Evolutionary conservation across 2,888 invertebrate species (phyloP).

Genomic region (Hedychridium roseum): DNA sequence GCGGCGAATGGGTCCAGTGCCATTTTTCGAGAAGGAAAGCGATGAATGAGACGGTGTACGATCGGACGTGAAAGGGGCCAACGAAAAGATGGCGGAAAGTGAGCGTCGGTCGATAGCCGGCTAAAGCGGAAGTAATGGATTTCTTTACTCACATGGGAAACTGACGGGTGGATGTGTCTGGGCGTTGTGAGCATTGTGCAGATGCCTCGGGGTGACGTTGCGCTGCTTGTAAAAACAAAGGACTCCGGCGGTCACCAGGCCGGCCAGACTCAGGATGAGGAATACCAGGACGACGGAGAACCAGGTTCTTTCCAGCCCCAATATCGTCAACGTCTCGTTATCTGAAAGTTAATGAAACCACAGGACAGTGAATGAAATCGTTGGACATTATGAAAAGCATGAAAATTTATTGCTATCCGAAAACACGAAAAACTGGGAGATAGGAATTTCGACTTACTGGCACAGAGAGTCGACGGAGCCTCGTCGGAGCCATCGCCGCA

Average conservation of each 20-base stretch:
- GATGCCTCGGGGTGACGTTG: slow-evolving; percentile 61
- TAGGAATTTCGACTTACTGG: slow-evolving; percentile 72
- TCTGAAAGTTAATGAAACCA: slow-evolving; percentile 60
- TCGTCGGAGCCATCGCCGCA: slow-evolving; percentile 95
- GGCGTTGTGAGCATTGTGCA: slow-evolving; percentile 59
- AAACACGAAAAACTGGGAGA: not conserved
- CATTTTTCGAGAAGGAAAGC: no score
- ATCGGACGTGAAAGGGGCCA: no score
- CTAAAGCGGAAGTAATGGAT: no score
- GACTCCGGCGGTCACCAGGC: slow-evolving; percentile 74
- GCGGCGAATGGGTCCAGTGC: no score
- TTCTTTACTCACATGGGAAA: slow-evolving; percentile 60
- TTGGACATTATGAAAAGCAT: no score
- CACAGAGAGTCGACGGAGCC: slow-evolving; percentile 83
- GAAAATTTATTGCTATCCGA: not conserved
- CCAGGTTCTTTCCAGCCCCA: slow-evolving; percentile 80
- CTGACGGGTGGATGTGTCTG: slow-evolving; percentile 59
- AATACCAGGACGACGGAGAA: slow-evolving; percentile 78
- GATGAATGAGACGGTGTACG: no score
- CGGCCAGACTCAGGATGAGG: slow-evolving; percentile 74
- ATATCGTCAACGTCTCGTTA: slow-evolving; percentile 71
- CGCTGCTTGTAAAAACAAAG: slow-evolving; percentile 81
- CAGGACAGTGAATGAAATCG: not conserved
- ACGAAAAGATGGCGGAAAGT: no score
- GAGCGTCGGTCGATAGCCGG: no score